Base-by-base conservation (phyloP, 2,113 vertebrate genomes). In the Leiothrix lutea region DNA sequence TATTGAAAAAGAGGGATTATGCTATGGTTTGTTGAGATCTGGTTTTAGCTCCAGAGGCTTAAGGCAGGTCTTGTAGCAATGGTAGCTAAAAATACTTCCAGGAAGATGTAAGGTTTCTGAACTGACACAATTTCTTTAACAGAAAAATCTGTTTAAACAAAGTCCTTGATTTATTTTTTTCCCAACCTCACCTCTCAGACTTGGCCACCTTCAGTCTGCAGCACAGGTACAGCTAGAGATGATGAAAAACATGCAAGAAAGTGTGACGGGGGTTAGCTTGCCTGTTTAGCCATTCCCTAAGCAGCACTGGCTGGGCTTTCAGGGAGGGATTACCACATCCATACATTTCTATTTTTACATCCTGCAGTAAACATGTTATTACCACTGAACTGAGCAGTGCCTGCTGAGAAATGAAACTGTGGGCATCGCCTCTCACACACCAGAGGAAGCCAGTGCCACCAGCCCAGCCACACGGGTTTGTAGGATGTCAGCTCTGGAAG, bases 281-380 rank as follows among this genome's bases (percentile, higher is more conserved):
- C 5, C 2, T 89, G 22, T 90, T 87, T 57, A 85, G 64, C 62
- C 51, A 71, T 95, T 70, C 31, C 50, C 75, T 56, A 25, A 82
- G 67, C 53, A 48, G 19, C 38, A 25, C 42, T 74, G 64, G 18
- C 26, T 5, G 0, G 70, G 38, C 77, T 94, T 92, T 82, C 80
- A 84, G 73, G 86, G 57, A 92, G 60, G 69, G 28, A 78, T 92
- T 93, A 53, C 94, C 78, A 77, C 58, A 84, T 91, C 82, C 91
- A 75, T 79, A 51, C 73, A 54, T 78, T 94, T 93, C 57, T 95
- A 94, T 94, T 95, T 97, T 95, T 95, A 45, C 58, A 78, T 58
- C 70, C 81, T 91, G 51, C 44, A 58, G 89, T 56, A 95, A 97
- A 93, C 80, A 73, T 96, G 56, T 90, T 95, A 85, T 97, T 96